Evolutionary conservation across 2,888 invertebrate genomes (phyloP), one percentile per base, ranked within the genome.

Genomic region (Melanotus villosus): DNA sequence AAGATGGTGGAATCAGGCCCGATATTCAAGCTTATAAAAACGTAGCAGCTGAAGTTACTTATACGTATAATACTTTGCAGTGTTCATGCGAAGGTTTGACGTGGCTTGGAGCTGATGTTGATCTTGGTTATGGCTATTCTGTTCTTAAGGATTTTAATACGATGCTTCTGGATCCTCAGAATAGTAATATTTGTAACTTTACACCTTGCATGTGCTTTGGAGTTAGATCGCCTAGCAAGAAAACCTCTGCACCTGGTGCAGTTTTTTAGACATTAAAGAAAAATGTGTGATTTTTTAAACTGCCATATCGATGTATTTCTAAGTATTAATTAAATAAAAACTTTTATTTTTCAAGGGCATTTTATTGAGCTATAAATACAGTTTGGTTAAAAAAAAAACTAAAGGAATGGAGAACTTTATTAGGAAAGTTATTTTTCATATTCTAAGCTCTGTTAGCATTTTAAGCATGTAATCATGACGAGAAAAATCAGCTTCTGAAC

Each of bases 31-130:
- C 87, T 50, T 88, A 87, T 74, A 85, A 85, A 73, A 77, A 82
- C 36, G 82, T 84, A 0, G 84, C 82, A 0, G 81, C 86, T 0
- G 63, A 81, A n/a, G 78, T 88, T 7, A 75, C 70, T n/a, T 84
- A 86, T 36, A 81, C 74, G 26, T 80, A 83, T 41, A 89, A 89
- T 68, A 83, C 80, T 76, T 80, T 89, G 0, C 84, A 86, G 64
- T 89, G 89, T 73, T 84, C 81, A 75, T 89, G 89, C 73, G 83
- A 82, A 4, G 86, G 87, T 72, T 83, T 88, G 38, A 85, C 84
- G 0, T 88, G 86, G 80, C 77, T 87, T 0, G 67, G 73, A 32
- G 65, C 66, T 14, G 71, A 68, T 26, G 70, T 75, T 14, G 80
- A 72, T 69, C 77, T 73, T 47, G 78, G 75, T 7, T 75, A 71